Base-by-base conservation (phyloP, 1,140 invertebrate genomes). In the Trachymyrmex cornetzi region DNA sequence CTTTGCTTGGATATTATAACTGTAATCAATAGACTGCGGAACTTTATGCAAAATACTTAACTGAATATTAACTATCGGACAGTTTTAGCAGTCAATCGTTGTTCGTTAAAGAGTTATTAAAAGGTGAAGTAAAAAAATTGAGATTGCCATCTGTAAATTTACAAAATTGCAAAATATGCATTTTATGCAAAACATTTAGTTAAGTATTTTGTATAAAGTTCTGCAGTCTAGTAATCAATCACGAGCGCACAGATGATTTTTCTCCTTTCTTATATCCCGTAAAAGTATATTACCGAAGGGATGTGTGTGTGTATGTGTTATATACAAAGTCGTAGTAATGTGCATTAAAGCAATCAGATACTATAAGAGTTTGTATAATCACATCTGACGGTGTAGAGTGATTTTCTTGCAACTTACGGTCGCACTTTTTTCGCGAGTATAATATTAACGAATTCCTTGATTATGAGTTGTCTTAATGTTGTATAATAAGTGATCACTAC, bases 381-480 rank as follows among this genome's bases (percentile, higher is more conserved):
- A 63, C 2, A 19, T 55, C 2, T 7, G 11, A 6, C 24, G 55
- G 59, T 22, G 14, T 14, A 48, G 30, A 61, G 14, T 38, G 24
- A 75, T 22, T 61, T 50, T 75, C 3, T 61, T 84, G 57, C 4
- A 16, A 30, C 55, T 30, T 16, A 38, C 55, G 16, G 50, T 82
- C 67, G 74, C 19, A 34, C 19, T 84, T 84, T 84, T 55, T 34
- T 84, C 3, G n/a, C 12, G 63, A n/a, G 27, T 48, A 19, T 82
- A 48, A 74, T 34, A 61, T 14, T 19, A 84, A 75, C 55, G 19
- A 84, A 84, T 63, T 75, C 5, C 57, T 61, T 75, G n/a, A 84
- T 84, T 84, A 75, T 50, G 61, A 24, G n/a, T 75, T 84, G 44
- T 27, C 11, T n/a, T 84, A 61, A 34, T 3, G 38, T 84, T 75